These are phyloP conservation scores for Corythaixoides concolor DNA, from an alignment of 2,113 vertebrate species.

Conservation along the genomic window DNA sequence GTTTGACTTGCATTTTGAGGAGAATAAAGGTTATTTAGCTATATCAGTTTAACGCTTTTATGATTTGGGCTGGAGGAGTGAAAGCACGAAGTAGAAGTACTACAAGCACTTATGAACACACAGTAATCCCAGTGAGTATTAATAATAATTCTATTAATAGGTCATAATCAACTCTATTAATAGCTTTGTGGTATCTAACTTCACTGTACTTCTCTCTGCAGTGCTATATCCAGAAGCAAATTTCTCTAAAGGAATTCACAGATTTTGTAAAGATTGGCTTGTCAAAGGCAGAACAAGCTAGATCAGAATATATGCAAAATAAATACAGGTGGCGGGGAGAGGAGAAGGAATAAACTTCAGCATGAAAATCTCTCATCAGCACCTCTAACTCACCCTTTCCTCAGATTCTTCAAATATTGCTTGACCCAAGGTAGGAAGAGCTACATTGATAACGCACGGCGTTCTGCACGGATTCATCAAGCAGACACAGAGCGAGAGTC, in stretches of 20 bases:
- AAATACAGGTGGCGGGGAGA: neutral
- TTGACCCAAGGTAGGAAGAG: neutral
- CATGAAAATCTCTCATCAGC: neutral
- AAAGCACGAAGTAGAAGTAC: neutral
- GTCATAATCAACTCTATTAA: slow-evolving; percentile 13
- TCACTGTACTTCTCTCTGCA: neutral
- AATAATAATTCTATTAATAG: slow-evolving; percentile 39
- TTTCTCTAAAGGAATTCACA: neutral
- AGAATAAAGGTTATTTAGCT: neutral
- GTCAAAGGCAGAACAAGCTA: neutral
- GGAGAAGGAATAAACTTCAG: neutral
- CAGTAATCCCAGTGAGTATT: neutral
- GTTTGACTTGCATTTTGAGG: neutral
- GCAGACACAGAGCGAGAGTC: neutral
- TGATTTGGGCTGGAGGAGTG: neutral
- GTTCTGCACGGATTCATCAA: neutral
- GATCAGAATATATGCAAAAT: neutral
- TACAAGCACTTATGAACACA: neutral
- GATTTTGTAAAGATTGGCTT: neutral
- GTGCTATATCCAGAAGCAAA: neutral
- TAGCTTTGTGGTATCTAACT: neutral
- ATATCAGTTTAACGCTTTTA: neutral
- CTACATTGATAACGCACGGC: neutral
- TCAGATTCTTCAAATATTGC: neutral
- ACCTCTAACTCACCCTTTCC: neutral